Evolutionary conservation across 2,113 vertebrate genomes (phyloP), one percentile per base, ranked within the genome.

Genomic region (Axis porcinus): DNA sequence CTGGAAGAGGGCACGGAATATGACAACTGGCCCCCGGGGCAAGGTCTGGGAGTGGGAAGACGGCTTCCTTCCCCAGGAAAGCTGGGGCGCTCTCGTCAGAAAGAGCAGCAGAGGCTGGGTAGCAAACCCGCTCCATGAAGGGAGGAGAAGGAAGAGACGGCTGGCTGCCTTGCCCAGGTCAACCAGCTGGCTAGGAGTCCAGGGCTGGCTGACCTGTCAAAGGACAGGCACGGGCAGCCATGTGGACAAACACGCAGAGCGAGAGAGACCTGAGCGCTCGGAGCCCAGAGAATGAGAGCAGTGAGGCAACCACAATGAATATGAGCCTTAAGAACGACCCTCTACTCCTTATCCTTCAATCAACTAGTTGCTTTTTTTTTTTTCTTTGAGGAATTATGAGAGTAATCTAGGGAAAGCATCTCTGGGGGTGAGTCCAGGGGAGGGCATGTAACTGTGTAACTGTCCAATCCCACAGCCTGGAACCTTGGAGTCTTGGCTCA

Each of bases 391-490:
- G 40, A 36, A 33, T 60, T 58, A 33, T 40, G 9, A 54, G 28
- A 28, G n/a, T 43, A n/a, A 74, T 70, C 27, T 52, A 30, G 36
- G 36, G 40, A 64, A 33, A 45, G 9, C 92, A 16, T 36, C 57
- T 83, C 28, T 7, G 0, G 10, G 0, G 6, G 19, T 9, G 28
- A 60, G 15, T 79, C 8, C 14, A 10, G 52, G 27, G 3, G 27
- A 7, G n/a, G 40, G 14, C 0, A 0, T 33, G 40, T 64, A 55
- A 4, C 36, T n/a, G 1, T 10, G 8, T 12, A 7, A 58, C 50
- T 0, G 2, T 40, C 40, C 28, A 13, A 50, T 33, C 52, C 60
- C 25, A 1, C 3, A 0, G n/a, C 55, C 89, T 13, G 36, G 12
- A 57, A 50, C 33, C 60, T n/a, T 0, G 1, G 60, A 17, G 0